Base-by-base conservation (phyloP, 2,888 invertebrate species). In the Pandemis heparana region DNA sequence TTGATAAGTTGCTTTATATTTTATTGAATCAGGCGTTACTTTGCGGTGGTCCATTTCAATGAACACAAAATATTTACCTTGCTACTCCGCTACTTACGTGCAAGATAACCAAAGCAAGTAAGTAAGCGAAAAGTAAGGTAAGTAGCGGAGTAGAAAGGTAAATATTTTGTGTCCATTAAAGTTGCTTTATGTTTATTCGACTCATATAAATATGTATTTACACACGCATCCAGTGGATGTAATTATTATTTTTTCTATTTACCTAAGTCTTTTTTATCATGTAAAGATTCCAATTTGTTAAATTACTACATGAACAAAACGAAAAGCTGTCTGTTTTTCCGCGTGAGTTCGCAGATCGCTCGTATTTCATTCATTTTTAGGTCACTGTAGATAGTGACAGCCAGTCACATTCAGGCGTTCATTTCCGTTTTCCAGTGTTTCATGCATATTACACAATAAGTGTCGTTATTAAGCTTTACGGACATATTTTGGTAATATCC, bases 401-500 rank as follows among this genome's bases (percentile, higher is more conserved):
- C 70, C 59, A 70, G 56, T 46, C 56, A 59, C 18, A 46, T 14
- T 12, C 64, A 46, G 67, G 0, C 64, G 64, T 71, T 71, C 38
- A 71, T 71, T 64, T 70, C 59, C 70, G 64, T 23, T 70, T 14
- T 39, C 10, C 10, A 23, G 1, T 56, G 23, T 56, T 56, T 56
- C 56, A 56, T 56, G 18, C 23, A 56, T 56, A 56, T 56, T 56
- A 46, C 46, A 14, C 46, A 46, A 46, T 59, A 32, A 23, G 43
- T 39, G 56, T 53, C 56, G 41, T 53, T 43, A 46, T 8, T 64
- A n/a, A 16, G 56, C 9, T 18, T 46, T 41, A 18, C 23, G 18
- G 51, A 41, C 70, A 73, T 59, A 75, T 71, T 75, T 75, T 16
- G 53, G 9, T 53, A 53, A 18, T 53, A 18, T 53, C 53, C 18